Conservation (phyloP, 2,113 vertebrate genomes). For the Dipodomys spectabilis region DNA sequence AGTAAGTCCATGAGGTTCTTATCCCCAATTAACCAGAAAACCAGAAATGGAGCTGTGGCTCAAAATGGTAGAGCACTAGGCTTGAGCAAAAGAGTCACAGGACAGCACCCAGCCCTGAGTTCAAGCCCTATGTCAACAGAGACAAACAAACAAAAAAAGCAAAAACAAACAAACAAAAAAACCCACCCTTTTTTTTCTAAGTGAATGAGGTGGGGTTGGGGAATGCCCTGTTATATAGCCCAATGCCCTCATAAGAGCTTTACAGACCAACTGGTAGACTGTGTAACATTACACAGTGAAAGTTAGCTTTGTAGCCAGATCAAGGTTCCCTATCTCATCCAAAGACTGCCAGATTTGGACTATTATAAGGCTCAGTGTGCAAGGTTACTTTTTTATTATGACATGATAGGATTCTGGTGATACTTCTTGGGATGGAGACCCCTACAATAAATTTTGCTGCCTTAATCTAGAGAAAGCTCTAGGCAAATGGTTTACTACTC, state of each 20-base stretch:
- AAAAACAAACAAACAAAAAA: too few relatives aligned
- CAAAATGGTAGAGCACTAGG: too few relatives aligned
- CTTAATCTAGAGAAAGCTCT: background rate
- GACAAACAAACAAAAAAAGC: too few relatives aligned
- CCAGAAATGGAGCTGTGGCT: too few relatives aligned
- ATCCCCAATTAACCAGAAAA: too few relatives aligned
- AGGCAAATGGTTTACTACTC: background rate
- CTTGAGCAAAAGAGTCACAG: too few relatives aligned
- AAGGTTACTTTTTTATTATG: background rate
- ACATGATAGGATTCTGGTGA: background rate
- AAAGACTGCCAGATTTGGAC: background rate
- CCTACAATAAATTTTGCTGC: background rate
- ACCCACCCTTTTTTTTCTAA: too few relatives aligned
- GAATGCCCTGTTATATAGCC: background rate
- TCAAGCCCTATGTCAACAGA: too few relatives aligned
- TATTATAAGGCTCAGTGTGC: background rate
- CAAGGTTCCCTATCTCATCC: fast-evolving
- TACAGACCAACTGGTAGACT: background rate
- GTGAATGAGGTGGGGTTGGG: background rate
- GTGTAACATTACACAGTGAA: background rate
- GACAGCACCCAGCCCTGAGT: too few relatives aligned
- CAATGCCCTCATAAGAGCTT: background rate
- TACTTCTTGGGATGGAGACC: background rate
- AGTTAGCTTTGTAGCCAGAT: background rate
- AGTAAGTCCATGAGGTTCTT: too few relatives aligned